Percentiles rank a stretch among this genome's conserved stretches.
Evolutionary conservation across 2,113 vertebrate species (phyloP).

Genomic region (Pachycephala philippinensis): DNA sequence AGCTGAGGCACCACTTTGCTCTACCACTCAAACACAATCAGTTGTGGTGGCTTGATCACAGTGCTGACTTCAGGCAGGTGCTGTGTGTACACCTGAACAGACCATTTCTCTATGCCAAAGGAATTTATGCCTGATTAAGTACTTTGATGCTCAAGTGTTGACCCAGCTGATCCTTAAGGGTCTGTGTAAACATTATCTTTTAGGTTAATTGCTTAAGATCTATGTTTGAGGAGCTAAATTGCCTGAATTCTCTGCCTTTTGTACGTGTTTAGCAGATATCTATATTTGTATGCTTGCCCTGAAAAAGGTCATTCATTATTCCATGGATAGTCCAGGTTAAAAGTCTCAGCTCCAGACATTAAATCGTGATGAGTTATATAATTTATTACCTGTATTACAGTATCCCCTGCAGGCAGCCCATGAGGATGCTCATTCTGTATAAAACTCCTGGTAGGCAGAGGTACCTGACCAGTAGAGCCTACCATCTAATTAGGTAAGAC

Average conservation of each 20-base stretch:
- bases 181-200: neutral
- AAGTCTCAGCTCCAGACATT: neutral
- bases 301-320: neutral
- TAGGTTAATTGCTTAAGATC: neutral
- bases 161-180: neutral
- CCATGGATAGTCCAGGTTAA: neutral
- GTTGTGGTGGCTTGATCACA: neutral
- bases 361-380: neutral
- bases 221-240: neutral
- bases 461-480: neutral
- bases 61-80: neutral
- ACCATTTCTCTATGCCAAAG: neutral
- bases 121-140: neutral
- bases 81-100: neutral
- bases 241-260: neutral
- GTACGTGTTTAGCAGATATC: neutral
- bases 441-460: neutral
- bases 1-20: neutral
- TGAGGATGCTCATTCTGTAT: neutral
- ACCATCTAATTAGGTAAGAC: neutral
- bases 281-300: neutral
- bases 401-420: neutral
- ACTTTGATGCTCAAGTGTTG: neutral
- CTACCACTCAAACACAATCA: neutral
- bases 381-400: neutral